These are phyloP conservation scores for Mixornis gularis DNA, from an alignment of 2,113 vertebrate genomes.

Conservation along the genomic window DNA sequence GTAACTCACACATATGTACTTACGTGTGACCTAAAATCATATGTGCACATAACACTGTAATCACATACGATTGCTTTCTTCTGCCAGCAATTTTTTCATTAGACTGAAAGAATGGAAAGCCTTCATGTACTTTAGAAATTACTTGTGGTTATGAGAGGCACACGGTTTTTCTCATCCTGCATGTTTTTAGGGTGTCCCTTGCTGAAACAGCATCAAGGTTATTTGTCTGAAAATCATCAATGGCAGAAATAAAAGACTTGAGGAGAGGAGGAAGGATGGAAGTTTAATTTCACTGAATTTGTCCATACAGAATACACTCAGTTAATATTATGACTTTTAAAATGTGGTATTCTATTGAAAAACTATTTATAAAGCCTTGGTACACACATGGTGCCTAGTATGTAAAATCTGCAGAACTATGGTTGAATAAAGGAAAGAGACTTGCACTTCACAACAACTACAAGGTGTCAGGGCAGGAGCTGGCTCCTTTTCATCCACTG, in stretches of 20 bases:
- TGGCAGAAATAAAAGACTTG: neutral
- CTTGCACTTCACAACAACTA: neutral
- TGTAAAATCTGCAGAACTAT: neutral
- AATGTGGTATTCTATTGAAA: neutral
- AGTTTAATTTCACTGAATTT: neutral
- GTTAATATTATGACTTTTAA: slow-evolving; percentile 21
- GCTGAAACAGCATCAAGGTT: neutral
- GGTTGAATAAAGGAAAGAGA: neutral
- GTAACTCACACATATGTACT: neutral
- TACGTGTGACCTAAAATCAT: neutral
- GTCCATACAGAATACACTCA: neutral
- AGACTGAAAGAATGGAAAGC: neutral
- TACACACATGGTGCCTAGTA: neutral
- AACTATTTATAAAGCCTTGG: slow-evolving; percentile 1
- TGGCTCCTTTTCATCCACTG: neutral
- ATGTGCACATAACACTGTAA: neutral
- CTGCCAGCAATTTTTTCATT: neutral
- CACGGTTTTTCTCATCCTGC: neutral
- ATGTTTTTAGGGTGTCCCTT: neutral
- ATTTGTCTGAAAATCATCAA: neutral
- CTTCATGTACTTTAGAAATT: neutral
- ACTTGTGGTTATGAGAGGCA: slow-evolving; percentile 1
- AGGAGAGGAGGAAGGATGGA: neutral
- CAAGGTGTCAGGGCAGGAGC: neutral
- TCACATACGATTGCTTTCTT: neutral